These are phyloP conservation scores for Pterocles gutturalis DNA, from an alignment of 2,113 vertebrate genomes.

Conservation along the genomic window DNA sequence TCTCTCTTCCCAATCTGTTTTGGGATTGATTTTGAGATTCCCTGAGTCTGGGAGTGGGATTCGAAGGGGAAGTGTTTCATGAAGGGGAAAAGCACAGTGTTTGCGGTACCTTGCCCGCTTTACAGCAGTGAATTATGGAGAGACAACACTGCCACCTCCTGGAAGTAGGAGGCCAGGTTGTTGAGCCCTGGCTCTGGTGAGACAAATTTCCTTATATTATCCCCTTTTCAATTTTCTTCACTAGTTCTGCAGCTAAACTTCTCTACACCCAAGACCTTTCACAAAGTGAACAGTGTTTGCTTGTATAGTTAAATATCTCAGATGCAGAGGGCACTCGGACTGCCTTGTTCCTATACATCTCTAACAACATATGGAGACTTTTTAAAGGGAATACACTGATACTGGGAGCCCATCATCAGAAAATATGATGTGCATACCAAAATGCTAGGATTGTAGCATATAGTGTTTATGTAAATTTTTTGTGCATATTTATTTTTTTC, in stretches of 20 bases:
- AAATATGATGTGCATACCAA: not conserved
- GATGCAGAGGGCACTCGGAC: not conserved
- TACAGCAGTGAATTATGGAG: not conserved
- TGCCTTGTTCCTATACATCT: not conserved
- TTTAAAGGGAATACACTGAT: not conserved
- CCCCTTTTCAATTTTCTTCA: not conserved
- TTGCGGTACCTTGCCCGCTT: not conserved
- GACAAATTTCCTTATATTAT: not conserved
- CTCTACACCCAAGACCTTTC: not conserved
- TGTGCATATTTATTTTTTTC: not conserved
- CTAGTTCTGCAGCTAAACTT: not conserved
- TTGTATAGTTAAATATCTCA: not conserved
- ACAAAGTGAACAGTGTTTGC: not conserved
- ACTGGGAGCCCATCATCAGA: not conserved
- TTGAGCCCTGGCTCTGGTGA: not conserved
- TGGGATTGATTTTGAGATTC: not conserved
- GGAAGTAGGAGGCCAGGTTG: not conserved
- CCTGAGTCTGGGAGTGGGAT: not conserved
- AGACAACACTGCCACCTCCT: slow-evolving; percentile 17
- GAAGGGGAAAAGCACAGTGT: not conserved
- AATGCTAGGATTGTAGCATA: not conserved
- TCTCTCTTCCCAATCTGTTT: not conserved
- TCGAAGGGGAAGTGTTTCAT: not conserved
- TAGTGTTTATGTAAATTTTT: not conserved
- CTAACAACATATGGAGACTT: not conserved